phyloP scores from a whole-genome alignment of 1,140 invertebrate genomes.

The Hypsibius dujardini region DNA sequence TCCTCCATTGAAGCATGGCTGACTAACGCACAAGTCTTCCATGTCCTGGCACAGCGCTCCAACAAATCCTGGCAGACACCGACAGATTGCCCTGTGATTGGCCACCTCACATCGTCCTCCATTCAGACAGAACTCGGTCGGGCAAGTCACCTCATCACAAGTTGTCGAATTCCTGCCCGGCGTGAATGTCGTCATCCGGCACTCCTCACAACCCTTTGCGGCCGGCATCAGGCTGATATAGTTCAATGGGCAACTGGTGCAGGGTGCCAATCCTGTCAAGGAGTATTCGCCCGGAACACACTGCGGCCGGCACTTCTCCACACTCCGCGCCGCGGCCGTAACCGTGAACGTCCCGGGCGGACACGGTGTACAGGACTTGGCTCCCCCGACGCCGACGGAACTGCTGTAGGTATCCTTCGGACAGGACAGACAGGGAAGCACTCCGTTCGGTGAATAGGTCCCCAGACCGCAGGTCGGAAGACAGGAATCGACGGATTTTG shows the following conservation, averaged over 20 bases:
- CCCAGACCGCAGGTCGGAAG: constrained; percentile 85
- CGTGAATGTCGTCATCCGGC: too few relatives aligned
- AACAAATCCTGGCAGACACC: constrained; percentile 50
- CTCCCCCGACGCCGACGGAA: constrained; percentile 55
- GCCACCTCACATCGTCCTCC: constrained; percentile 62
- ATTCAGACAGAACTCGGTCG: constrained; percentile 70
- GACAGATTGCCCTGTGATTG: constrained; percentile 54
- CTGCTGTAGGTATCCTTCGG: constrained; percentile 74
- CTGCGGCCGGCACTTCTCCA: constrained; percentile 68
- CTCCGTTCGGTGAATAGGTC: constrained; percentile 78
- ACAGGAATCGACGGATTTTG: constrained; percentile 49
- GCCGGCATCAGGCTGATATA: constrained; percentile 38
- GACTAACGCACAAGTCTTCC: neutral
- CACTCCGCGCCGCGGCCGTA: constrained; percentile 60
- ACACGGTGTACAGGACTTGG: constrained; percentile 80
- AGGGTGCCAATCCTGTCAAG: constrained; percentile 78
- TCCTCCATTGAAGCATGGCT: constrained; percentile 4
- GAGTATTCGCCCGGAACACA: constrained; percentile 85
- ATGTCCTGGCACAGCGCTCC: constrained; percentile 38
- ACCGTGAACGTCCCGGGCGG: constrained; percentile 75
- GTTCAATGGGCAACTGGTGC: constrained; percentile 76
- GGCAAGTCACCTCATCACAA: constrained; percentile 47
- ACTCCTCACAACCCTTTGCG: neutral
- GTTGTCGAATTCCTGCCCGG: constrained; percentile 51
- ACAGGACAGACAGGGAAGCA: constrained; percentile 85